A percentile compares a stretch with the other conserved stretches of the same genome.
phyloP scores from a whole-genome alignment of 2,888 invertebrate species.

The Baronia brevicornis region DNA sequence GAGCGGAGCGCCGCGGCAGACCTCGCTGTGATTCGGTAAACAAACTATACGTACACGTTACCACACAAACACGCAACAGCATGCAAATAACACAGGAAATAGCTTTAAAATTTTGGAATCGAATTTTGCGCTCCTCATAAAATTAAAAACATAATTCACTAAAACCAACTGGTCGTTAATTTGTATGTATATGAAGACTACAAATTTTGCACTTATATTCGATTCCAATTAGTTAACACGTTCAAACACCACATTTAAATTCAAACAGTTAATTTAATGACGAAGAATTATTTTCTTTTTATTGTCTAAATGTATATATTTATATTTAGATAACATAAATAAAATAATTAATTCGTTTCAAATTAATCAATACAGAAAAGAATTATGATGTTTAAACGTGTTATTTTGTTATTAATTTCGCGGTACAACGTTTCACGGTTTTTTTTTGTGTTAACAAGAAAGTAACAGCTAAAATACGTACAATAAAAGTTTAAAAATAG shows the following conservation, averaged over 20 bases:
- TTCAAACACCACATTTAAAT: conserved; percentile 27
- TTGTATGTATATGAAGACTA: too few species aligned
- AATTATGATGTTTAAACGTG: conserved; percentile 13
- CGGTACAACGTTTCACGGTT: too few species aligned
- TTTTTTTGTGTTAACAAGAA: too few species aligned
- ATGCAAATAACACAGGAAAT: conserved; percentile 29
- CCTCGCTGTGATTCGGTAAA: conserved; percentile 75
- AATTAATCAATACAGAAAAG: background rate
- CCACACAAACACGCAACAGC: conserved; percentile 33
- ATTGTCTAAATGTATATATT: conserved; percentile 11
- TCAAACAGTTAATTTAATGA: conserved; percentile 4
- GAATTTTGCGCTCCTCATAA: conserved; percentile 17
- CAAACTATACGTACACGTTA: conserved; percentile 59
- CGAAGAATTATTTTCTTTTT: conserved; percentile 1
- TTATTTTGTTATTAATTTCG: background rate
- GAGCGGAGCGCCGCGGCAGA: conserved; percentile 67
- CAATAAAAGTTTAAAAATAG: too few species aligned
- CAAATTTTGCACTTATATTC: conserved; percentile 19
- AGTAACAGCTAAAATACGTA: too few species aligned
- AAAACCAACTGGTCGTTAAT: too few species aligned
- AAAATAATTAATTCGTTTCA: conserved; percentile 2
- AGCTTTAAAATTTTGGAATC: conserved; percentile 33
- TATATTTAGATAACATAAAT: conserved; percentile 3
- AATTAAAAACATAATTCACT: background rate
- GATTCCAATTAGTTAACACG: conserved; percentile 32